Evolutionary conservation across 1,140 invertebrate genomes (phyloP).

Genomic region (Tachypleus tridentatus): DNA sequence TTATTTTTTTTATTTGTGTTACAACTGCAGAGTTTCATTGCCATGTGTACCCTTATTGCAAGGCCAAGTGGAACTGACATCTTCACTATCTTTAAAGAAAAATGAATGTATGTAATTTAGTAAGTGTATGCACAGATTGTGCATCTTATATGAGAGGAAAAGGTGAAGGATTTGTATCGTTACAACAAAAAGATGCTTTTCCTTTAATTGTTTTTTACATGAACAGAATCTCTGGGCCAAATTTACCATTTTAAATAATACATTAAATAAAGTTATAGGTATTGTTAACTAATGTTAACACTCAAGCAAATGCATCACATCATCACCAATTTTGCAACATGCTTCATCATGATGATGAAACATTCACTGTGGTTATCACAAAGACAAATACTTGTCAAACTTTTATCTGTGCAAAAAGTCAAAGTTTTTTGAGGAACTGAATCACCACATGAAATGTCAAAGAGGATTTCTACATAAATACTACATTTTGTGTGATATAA

Average conservation of each 20-base stretch:
- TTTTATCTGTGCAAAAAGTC: background rate
- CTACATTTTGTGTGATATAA: conserved; percentile 3
- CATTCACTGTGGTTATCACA: background rate
- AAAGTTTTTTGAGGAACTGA: conserved; percentile 1
- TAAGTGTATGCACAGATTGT: background rate
- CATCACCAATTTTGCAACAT: background rate
- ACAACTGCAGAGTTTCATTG: conserved; percentile 1
- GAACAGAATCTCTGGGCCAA: conserved; percentile 3
- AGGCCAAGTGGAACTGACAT: no score
- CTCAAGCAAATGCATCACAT: background rate
- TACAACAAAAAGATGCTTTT: background rate
- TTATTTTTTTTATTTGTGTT: background rate
- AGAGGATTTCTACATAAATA: background rate
- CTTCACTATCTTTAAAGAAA: background rate
- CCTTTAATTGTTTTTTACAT: conserved; percentile 1
- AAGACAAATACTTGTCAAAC: background rate
- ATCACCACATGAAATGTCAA: background rate
- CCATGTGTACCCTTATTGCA: background rate
- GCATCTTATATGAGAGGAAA: conserved; percentile 1
- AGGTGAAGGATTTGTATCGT: background rate
- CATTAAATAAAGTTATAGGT: background rate
- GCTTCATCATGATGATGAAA: background rate
- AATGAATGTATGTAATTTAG: background rate
- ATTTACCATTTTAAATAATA: background rate
- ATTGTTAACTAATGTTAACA: conserved; percentile 3